phyloP scores from a whole-genome alignment of 2,888 invertebrate genomes.

The Mesochorus sp. region DNA sequence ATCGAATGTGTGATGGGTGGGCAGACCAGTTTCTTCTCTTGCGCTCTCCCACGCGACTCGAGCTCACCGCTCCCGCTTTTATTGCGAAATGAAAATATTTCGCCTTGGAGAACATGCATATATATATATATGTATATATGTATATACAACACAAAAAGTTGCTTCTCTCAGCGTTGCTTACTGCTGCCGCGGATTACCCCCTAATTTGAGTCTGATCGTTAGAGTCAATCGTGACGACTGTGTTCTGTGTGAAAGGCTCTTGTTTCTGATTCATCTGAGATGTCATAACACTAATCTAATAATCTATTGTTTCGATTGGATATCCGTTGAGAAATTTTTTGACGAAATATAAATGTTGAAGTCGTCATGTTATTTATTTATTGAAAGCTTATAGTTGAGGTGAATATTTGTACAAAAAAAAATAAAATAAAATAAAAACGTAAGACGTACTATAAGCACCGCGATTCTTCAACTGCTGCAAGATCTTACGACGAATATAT shows the following conservation, averaged over 20 bases:
- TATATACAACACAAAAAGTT: too few relatives aligned
- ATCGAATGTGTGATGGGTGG: conserved; percentile 61
- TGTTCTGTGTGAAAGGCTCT: conserved; percentile 7
- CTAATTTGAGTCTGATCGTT: conserved; percentile 50
- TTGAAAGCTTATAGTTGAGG: too few relatives aligned
- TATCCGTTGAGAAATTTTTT: too few relatives aligned
- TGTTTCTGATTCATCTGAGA: conserved; percentile 7
- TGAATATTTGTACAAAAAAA: too few relatives aligned
- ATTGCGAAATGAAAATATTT: conserved; percentile 61
- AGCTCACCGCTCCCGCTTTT: conserved; percentile 53
- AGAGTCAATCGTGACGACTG: conserved; percentile 42
- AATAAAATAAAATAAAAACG: too few relatives aligned
- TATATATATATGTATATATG: too few relatives aligned
- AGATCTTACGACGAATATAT: background rate
- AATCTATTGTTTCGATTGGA: too few relatives aligned
- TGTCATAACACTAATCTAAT: conserved; percentile 23
- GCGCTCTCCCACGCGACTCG: conserved; percentile 56
- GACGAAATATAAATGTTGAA: too few relatives aligned
- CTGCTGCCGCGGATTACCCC: conserved; percentile 40
- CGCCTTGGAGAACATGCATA: conserved; percentile 46
- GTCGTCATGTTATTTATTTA: too few relatives aligned
- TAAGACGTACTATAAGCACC: too few relatives aligned
- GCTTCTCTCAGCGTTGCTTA: conserved; percentile 15
- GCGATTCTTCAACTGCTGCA: background rate
- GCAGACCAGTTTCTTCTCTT: conserved; percentile 66